These are phyloP conservation scores for Chelonia mydas DNA, from an alignment of 2,797 vertebrate species.

Conservation along the genomic window DNA sequence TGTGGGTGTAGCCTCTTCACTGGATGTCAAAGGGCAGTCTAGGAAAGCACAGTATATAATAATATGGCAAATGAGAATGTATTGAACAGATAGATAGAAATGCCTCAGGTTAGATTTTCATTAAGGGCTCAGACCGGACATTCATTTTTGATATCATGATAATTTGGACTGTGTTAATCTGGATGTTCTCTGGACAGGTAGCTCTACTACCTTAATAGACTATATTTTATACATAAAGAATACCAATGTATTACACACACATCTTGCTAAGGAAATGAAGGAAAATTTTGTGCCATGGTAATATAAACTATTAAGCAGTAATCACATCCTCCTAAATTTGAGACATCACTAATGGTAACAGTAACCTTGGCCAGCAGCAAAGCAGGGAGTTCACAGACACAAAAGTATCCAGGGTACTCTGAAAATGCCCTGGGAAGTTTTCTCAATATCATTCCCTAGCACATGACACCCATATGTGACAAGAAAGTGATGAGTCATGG, in stretches of 20 bases:
- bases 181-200: background rate
- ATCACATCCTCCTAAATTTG: background rate
- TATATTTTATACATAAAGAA: background rate
- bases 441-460: background rate
- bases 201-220: background rate
- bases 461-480: background rate
- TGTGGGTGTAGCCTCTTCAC: background rate
- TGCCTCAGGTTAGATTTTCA: constrained; percentile 71
- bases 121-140: constrained; percentile 41
- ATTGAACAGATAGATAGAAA: background rate
- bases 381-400: background rate
- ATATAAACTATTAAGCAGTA: background rate
- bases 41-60: background rate
- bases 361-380: background rate
- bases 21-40: background rate
- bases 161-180: constrained; percentile 55
- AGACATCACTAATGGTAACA: background rate
- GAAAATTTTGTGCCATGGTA: background rate
- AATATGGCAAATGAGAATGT: constrained; percentile 1
- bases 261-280: background rate
- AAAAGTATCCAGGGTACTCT: background rate
- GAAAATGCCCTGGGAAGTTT: background rate
- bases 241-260: background rate
- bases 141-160: constrained; percentile 3
- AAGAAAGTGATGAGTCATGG: constrained; percentile 65